Evolutionary conservation across 2,113 vertebrate species (phyloP).

Genomic region (Sinocyclocheilus rhinocerous): DNA sequence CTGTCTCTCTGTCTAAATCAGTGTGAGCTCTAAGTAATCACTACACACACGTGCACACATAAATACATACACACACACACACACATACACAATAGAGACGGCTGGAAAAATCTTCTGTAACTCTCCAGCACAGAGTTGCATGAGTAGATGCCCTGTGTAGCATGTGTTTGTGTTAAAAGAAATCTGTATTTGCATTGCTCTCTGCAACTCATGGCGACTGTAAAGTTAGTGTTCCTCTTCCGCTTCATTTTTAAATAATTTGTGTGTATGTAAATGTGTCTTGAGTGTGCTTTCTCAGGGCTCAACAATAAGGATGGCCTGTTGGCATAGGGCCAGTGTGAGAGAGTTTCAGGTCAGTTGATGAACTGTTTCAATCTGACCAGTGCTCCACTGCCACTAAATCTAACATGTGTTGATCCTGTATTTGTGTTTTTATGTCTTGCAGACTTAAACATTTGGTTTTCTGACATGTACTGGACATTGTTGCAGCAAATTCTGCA

Average conservation of each 20-base stretch:
- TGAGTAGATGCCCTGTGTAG: slow-evolving; percentile 1
- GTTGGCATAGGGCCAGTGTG: background rate
- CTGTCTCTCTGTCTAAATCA: slow-evolving; percentile 66
- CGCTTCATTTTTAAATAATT: slow-evolving; percentile 21
- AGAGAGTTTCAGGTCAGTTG: slow-evolving; percentile 11
- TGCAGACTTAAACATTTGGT: slow-evolving; percentile 18
- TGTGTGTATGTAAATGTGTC: slow-evolving; percentile 15
- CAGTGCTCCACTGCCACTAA: background rate
- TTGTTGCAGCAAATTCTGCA: background rate
- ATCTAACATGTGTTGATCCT: slow-evolving; percentile 2
- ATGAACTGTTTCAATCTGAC: background rate
- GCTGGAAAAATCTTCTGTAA: slow-evolving; percentile 50
- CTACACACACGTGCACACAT: slow-evolving; percentile 44
- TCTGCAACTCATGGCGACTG: slow-evolving; percentile 18
- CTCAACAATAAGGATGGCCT: slow-evolving; percentile 1
- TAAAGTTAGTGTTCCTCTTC: background rate
- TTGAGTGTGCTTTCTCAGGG: slow-evolving; percentile 26
- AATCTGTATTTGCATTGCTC: slow-evolving; percentile 11
- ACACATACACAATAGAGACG: slow-evolving; percentile 43
- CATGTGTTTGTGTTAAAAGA: slow-evolving; percentile 22
- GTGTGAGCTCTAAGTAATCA: slow-evolving; percentile 57
- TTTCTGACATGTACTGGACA: background rate
- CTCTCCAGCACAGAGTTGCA: slow-evolving; percentile 34
- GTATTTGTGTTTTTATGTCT: background rate
- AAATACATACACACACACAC: slow-evolving; percentile 27